These are phyloP conservation scores for Hassar affinis DNA, from an alignment of 2,113 vertebrate species.

Conservation along the genomic window DNA sequence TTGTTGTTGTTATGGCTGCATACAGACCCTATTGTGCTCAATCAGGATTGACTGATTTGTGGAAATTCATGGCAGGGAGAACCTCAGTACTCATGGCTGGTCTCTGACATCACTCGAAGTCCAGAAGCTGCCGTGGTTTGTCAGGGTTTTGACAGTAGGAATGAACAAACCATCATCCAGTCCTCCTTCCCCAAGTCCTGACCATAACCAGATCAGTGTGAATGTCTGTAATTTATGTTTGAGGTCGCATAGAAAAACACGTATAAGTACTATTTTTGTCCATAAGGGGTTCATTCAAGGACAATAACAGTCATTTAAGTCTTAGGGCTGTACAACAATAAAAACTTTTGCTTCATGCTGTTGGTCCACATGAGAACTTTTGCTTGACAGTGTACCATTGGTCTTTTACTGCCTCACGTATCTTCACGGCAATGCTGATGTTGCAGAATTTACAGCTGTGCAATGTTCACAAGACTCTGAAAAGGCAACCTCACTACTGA, in stretches of 20 bases:
- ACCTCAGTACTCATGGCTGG: background rate
- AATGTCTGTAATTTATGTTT: conserved; percentile 40
- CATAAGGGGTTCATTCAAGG: conserved; percentile 9
- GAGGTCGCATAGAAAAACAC: conserved; percentile 38
- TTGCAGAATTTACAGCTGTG: background rate
- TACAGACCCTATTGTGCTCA: conserved; percentile 28
- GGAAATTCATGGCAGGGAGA: background rate
- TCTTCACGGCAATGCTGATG: conserved; percentile 14
- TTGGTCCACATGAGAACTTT: background rate
- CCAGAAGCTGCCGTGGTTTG: conserved; percentile 8
- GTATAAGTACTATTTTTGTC: conserved; percentile 46
- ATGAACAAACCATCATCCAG: background rate
- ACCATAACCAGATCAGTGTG: conserved; percentile 19
- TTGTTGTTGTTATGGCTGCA: conserved; percentile 34
- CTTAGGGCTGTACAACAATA: conserved; percentile 34
- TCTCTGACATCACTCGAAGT: conserved; percentile 26
- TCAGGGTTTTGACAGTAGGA: conserved; percentile 9
- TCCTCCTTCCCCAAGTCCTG: conserved; percentile 21
- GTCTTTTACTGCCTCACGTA: background rate
- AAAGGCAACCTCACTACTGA: background rate
- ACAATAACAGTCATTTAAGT: conserved; percentile 47
- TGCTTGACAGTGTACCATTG: background rate
- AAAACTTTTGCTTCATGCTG: conserved; percentile 29
- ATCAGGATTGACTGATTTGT: conserved; percentile 9
- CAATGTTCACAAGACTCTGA: too few relatives aligned